Evolutionary conservation across 2,797 vertebrate species (phyloP), one percentile per base, ranked within the genome.

Genomic region (Phoxinus dragarum): DNA sequence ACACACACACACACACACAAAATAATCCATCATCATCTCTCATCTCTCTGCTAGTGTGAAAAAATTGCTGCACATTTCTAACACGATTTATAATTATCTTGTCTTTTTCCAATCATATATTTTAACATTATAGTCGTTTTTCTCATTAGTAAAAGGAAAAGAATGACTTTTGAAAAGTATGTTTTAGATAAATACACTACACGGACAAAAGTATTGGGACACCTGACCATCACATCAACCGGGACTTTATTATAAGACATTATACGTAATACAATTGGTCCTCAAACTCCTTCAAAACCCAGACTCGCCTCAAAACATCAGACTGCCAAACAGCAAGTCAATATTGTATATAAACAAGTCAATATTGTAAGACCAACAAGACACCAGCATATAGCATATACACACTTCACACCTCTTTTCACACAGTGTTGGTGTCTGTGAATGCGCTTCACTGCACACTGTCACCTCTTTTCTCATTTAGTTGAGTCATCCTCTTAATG

Each of bases 361-460:
- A 40, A 40, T 3, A 40, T 4, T 4, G 6, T 4, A 56, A 56
- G 19, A 0, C 11, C n/a, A 27, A 47, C 44, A 49, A 49, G 44
- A 49, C 27, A 54, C 31, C 31, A 75, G 59, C 61, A 64, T 61
- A 34, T 6, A 52, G 47, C 2, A 3, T 49, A 68, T 36, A 52
- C 7, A 52, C 44, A 52, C 44, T 68, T 80, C 31, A 80, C 31
- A 81, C 34, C 8, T 81, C 14, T 49, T 80, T 81, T 54, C 34
- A 71, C 79, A 81, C 8, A 56, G 17, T 61, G 23, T 40, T 80
- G 42, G 4, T 81, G 80, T 56, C 49, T 40, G 5, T 49, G 27
- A 27, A 54, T 81, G 47, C 40, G 47, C 34, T 71, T 81, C 67
- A 56, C 49, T 54, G 34, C 66, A 54, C 47, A 54, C 31, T 38